These are phyloP conservation scores for Galeopterus variegatus DNA, from an alignment of 2,113 vertebrate species.

Conservation along the genomic window DNA sequence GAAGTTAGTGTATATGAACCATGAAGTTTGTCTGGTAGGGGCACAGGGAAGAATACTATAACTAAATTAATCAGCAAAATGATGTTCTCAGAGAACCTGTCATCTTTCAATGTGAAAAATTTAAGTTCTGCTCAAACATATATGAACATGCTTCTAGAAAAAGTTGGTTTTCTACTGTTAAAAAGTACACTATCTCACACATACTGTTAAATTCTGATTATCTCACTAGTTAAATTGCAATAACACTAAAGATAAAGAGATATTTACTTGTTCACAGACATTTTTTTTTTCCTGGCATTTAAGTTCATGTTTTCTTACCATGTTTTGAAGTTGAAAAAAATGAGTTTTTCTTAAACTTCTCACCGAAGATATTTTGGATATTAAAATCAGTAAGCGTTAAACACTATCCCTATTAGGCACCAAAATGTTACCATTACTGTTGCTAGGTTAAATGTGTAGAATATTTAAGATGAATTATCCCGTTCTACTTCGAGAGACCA, in stretches of 20 bases:
- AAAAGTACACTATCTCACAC: background rate
- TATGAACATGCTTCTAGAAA: background rate
- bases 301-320: background rate
- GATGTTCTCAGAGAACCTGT: constrained; percentile 49
- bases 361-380: background rate
- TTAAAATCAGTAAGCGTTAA: constrained; percentile 6
- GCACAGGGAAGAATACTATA: constrained; percentile 23
- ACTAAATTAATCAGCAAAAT: constrained; percentile 48
- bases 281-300: background rate
- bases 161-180: background rate
- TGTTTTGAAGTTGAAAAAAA: constrained; percentile 1
- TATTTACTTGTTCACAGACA: background rate
- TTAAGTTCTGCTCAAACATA: background rate
- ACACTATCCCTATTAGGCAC: background rate
- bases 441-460: background rate
- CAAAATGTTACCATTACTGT: background rate
- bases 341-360: background rate
- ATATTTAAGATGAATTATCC: background rate
- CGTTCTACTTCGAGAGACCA: background rate
- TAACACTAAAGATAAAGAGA: background rate
- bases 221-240: background rate
- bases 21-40: constrained; percentile 51
- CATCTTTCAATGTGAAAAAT: constrained; percentile 16
- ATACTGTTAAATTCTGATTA: background rate
- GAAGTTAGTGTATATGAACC: constrained; percentile 67